A percentile compares a stretch with the other conserved stretches of the same genome.
phyloP scores from a whole-genome alignment of 2,888 invertebrate species.

The Spodoptera littoralis region DNA sequence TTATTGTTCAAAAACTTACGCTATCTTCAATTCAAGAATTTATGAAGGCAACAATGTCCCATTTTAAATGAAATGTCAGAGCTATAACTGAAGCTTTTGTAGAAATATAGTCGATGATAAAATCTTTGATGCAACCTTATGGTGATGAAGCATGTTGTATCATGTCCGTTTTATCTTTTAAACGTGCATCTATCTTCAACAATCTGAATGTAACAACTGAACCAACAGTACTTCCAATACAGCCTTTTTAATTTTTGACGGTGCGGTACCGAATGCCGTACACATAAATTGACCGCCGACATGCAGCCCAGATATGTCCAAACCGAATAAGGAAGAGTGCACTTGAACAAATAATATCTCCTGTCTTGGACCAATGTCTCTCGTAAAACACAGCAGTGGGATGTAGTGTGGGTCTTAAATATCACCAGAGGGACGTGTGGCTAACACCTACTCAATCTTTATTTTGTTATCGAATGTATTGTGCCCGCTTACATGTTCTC shows the following conservation, averaged over 20 bases:
- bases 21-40: conserved; percentile 26
- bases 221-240: conserved; percentile 52
- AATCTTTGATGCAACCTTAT: no score
- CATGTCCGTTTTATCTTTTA: no score
- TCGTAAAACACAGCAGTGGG: conserved; percentile 69
- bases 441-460: conserved; percentile 67
- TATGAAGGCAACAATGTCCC: conserved; percentile 13
- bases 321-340: conserved; percentile 77
- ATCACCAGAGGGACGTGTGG: conserved; percentile 60
- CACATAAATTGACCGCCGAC: conserved; percentile 60
- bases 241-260: conserved; percentile 59
- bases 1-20: conserved; percentile 64
- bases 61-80: conserved; percentile 2
- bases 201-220: conserved; percentile 42
- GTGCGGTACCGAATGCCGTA: conserved; percentile 50
- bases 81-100: no score
- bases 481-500: conserved; percentile 51
- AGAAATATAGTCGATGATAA: no score
- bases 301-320: conserved; percentile 56
- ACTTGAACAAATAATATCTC: conserved; percentile 81
- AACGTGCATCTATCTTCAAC: conserved; percentile 27
- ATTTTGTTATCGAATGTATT: conserved; percentile 55
- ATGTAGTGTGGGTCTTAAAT: conserved; percentile 66
- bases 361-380: conserved; percentile 65
- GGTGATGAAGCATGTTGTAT: no score